Conservation (phyloP, 1,140 invertebrate species). For the Rhagoletis zephyria region DNA sequence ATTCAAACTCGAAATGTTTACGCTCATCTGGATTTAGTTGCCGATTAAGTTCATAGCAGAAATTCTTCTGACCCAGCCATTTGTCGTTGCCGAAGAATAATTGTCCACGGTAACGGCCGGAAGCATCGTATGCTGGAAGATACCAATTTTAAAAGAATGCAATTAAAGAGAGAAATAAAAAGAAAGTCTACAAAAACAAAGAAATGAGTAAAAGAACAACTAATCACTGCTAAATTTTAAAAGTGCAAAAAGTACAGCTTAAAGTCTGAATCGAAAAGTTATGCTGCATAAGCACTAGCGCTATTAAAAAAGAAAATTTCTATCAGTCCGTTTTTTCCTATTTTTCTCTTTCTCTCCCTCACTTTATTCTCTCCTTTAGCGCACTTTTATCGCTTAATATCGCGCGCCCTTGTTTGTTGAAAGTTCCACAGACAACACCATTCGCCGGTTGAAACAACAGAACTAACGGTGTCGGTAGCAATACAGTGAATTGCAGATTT, state of each 20-base stretch:
- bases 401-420: not conserved
- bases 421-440: not conserved
- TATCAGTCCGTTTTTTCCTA: too few relatives aligned
- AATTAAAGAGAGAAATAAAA: slow-evolving; percentile 9
- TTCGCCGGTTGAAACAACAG: not conserved
- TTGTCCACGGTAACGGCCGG: slow-evolving; percentile 85
- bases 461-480: not conserved
- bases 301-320: too few relatives aligned
- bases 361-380: not conserved
- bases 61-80: slow-evolving; percentile 81
- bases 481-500: slow-evolving; percentile 15
- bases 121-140: slow-evolving; percentile 84
- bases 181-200: slow-evolving; percentile 22
- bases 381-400: not conserved
- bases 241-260: too few relatives aligned
- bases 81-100: slow-evolving; percentile 87
- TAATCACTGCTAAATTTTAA: not conserved
- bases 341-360: not conserved
- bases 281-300: too few relatives aligned
- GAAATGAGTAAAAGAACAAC: slow-evolving; percentile 10
- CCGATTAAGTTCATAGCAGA: slow-evolving; percentile 69
- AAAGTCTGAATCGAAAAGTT: too few relatives aligned
- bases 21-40: slow-evolving; percentile 62
- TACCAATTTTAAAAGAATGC: slow-evolving; percentile 56
- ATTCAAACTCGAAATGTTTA: slow-evolving; percentile 69